Conservation (phyloP, 2,888 invertebrate genomes). For the Andrena flavipes region DNA sequence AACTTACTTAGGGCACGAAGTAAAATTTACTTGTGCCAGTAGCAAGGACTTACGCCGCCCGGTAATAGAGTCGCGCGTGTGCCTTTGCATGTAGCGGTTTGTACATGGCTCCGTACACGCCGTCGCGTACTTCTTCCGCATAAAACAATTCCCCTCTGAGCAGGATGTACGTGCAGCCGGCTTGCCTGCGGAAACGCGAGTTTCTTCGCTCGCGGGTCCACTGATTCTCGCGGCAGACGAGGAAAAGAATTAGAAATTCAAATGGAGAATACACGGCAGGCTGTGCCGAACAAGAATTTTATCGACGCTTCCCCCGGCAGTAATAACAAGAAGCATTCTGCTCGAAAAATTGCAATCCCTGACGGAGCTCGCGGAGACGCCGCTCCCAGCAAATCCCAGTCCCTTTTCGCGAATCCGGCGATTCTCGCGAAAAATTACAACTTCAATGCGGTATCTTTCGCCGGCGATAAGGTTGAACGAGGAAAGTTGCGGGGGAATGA, state of each 20-base stretch:
- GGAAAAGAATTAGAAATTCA: constrained; percentile 4
- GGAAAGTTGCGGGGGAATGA: constrained; percentile 23
- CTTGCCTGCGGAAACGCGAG: constrained; percentile 10
- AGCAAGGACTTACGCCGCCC: constrained; percentile 42
- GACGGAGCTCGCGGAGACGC: neutral
- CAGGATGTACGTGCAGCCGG: constrained; percentile 36
- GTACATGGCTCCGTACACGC: constrained; percentile 24
- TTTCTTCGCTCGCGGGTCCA: constrained; percentile 19
- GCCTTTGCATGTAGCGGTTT: constrained; percentile 56
- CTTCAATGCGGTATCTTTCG: neutral
- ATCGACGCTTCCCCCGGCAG: constrained; percentile 1
- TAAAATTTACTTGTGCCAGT: constrained; percentile 61
- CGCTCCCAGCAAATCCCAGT: neutral
- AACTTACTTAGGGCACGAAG: constrained; percentile 62
- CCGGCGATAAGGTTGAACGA: constrained; percentile 20
- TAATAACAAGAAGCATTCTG: constrained; percentile 10
- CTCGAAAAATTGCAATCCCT: neutral
- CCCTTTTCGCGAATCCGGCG: neutral
- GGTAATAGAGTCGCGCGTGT: constrained; percentile 61
- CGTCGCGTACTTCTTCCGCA: constrained; percentile 35
- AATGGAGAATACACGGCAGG: neutral
- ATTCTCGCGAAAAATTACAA: constrained; percentile 2
- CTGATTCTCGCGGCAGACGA: constrained; percentile 1
- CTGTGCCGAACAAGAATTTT: constrained; percentile 14
- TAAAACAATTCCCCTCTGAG: constrained; percentile 57